Base-by-base conservation (phyloP, 2,888 invertebrate species). In the Orthonychiurus folsomi region DNA sequence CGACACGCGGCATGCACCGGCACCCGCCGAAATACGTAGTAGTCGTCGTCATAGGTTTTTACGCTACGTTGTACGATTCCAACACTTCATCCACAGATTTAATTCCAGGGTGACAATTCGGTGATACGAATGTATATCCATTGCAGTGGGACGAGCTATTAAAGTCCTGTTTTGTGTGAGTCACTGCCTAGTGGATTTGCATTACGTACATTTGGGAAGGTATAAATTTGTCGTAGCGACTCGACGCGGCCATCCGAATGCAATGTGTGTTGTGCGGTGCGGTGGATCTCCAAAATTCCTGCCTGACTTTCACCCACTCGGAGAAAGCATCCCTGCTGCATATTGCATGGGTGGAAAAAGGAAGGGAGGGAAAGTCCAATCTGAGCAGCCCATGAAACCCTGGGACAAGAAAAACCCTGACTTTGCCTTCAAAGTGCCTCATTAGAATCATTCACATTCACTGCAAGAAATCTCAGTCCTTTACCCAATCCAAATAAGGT, bases 401-500 rank as follows among this genome's bases (percentile, higher is more conserved):
- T 9, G 37, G 37, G 37, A 37, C 5, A 37, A 5, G 37, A 37
- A 37, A 37, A 5, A 37, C 37, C 5, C 37, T n/a, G 37, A 37
- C 37, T 37, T 56, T 50, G 59, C 27, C 59, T 59, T 50, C 59
- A 59, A 59, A 59, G 59, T 59, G 21, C 59, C 37, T 59, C 59
- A 59, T 59, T 59, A 59, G 24, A 48, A 59, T 57, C 37, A 37
- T 37, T 37, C 37, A 9, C 37, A 20, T 52, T 21, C 52, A 52
- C 23, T 52, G 9, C 52, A 52, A 20, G 48, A 12, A 52, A 52
- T 52, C 52, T 21, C 52, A 20, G 20, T 3, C 9, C 52, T 21
- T 21, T 12, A 12, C 48, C 48, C 12, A 47, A 12, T 47, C 15
- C 48, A 47, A 47, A 47, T 12, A 47, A 47, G n/a, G n/a, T 47